Evolutionary conservation across 2,113 vertebrate genomes (phyloP).

Genomic region (Dasyprocta punctata): DNA sequence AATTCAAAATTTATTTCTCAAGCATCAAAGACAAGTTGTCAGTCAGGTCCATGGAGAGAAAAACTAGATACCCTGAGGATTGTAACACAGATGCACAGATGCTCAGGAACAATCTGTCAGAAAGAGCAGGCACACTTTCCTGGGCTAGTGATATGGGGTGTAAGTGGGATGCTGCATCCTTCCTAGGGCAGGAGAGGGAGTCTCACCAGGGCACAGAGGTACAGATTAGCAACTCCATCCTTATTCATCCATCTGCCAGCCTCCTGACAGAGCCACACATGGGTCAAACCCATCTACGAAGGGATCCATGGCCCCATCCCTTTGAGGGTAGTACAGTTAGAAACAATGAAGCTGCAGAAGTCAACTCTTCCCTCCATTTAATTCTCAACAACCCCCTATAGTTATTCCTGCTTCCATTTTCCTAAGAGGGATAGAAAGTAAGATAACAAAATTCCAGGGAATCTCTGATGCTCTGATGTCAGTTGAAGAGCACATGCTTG

Average conservation of each 20-base stretch:
- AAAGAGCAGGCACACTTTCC: neutral
- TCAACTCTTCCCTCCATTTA: too few species aligned
- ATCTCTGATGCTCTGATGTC: too few species aligned
- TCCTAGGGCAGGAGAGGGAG: neutral
- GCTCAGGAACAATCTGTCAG: neutral
- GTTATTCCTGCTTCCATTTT: too few species aligned
- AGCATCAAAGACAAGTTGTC: neutral
- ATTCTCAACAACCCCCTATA: too few species aligned
- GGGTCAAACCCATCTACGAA: neutral
- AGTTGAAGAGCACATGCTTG: too few species aligned
- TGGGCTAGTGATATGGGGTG: neutral
- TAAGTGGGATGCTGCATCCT: neutral
- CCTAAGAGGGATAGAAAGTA: too few species aligned
- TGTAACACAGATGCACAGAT: neutral
- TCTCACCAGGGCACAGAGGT: neutral
- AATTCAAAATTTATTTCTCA: neutral
- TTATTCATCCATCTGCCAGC: neutral
- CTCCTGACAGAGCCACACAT: neutral
- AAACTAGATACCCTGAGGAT: neutral
- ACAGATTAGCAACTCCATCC: neutral
- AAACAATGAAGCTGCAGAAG: too few species aligned
- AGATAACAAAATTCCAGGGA: too few species aligned
- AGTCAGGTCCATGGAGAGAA: neutral
- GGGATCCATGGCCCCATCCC: neutral
- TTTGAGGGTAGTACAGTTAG: neutral